Evolutionary conservation across 1,140 invertebrate genomes (phyloP).

Genomic region (Octopus sinensis): DNA sequence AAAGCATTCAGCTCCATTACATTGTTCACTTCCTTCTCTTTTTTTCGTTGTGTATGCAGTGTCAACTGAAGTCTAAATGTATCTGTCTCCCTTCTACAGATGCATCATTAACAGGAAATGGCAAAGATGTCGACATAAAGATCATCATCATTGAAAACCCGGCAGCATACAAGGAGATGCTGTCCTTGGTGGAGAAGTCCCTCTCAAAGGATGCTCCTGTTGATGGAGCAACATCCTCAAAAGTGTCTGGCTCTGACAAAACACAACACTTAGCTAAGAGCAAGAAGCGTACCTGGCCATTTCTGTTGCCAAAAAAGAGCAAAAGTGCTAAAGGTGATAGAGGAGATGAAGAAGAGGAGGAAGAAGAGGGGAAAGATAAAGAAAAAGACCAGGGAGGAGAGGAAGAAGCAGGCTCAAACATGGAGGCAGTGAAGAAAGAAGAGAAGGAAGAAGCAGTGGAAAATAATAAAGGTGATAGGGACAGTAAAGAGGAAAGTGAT

Average conservation of each 20-base stretch:
- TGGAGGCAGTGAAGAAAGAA: conserved; percentile 13
- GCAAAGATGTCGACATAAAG: too few relatives aligned
- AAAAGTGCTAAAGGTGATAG: conserved; percentile 27
- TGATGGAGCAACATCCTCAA: conserved; percentile 19
- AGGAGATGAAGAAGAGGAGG: conserved; percentile 12
- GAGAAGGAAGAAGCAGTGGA: not conserved
- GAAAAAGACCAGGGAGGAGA: conserved; percentile 17
- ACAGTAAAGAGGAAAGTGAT: too few relatives aligned
- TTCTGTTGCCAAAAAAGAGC: conserved; percentile 4
- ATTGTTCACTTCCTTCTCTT: too few relatives aligned
- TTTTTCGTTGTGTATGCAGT: too few relatives aligned
- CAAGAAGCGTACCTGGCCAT: conserved; percentile 17
- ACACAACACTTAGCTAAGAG: conserved; percentile 22
- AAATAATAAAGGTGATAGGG: not conserved
- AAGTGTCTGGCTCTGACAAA: conserved; percentile 22
- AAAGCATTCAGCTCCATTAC: too few relatives aligned
- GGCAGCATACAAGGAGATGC: conserved; percentile 1
- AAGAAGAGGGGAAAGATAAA: conserved; percentile 21
- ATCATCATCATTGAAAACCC: too few relatives aligned
- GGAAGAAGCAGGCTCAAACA: not conserved
- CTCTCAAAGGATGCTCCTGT: conserved; percentile 15
- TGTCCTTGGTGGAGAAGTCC: conserved; percentile 2
- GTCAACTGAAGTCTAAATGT: too few relatives aligned
- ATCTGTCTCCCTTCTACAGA: too few relatives aligned
- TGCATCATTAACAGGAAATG: too few relatives aligned